phyloP scores from a whole-genome alignment of 2,113 vertebrate species.

The Vulpes lagopus region DNA sequence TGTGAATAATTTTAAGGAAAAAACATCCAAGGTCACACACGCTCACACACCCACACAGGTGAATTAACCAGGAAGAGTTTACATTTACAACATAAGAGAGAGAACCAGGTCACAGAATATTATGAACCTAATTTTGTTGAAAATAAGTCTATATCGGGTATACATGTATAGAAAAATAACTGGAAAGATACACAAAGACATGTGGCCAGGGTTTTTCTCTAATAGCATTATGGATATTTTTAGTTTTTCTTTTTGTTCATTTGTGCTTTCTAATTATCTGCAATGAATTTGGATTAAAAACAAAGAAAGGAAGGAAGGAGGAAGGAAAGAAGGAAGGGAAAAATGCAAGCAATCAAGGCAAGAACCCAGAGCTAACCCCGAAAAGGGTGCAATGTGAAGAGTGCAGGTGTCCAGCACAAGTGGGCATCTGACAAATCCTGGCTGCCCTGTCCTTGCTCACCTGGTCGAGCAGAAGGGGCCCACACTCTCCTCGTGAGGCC shows the following conservation, averaged over 20 bases:
- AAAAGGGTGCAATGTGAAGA: background rate
- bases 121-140: background rate
- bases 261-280: background rate
- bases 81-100: background rate
- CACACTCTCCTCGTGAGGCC: fast-evolving
- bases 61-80: background rate
- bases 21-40: background rate
- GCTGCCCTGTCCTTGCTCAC: background rate
- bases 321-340: background rate
- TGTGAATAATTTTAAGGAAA: constrained; percentile 15
- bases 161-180: background rate
- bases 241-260: background rate
- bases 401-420: background rate
- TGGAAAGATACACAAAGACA: background rate
- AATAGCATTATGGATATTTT: background rate
- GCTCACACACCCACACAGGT: background rate
- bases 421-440: fast-evolving
- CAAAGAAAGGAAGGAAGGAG: background rate
- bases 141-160: background rate
- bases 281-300: background rate
- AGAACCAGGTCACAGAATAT: background rate
- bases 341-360: background rate
- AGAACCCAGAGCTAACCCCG: fast-evolving
- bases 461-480: background rate
- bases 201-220: background rate